A percentile compares a stretch with the other conserved stretches of the same genome.
These are phyloP conservation scores for Rhineura floridana DNA, from an alignment of 2,113 vertebrate genomes.

Conservation along the genomic window DNA sequence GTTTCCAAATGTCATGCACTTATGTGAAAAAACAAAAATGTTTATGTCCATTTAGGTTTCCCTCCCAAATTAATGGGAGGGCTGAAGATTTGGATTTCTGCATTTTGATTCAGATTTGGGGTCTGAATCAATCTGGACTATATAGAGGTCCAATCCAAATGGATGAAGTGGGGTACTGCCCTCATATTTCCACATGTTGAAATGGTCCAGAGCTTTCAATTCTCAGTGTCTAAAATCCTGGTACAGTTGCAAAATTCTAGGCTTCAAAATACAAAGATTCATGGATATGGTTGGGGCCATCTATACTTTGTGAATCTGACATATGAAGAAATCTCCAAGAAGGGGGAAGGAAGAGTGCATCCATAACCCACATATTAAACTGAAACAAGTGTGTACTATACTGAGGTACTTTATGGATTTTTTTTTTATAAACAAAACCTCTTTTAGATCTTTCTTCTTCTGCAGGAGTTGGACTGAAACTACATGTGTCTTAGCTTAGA, in stretches of 20 bases:
- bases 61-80: too few species aligned
- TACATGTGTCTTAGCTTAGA: conserved; percentile 69
- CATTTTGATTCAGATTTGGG: too few species aligned
- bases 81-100: too few species aligned
- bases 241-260: conserved; percentile 59
- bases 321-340: conserved; percentile 35
- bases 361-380: conserved; percentile 54
- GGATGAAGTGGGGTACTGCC: too few species aligned
- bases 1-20: too few species aligned
- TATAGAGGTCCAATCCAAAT: too few species aligned
- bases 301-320: not conserved
- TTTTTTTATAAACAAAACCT: conserved; percentile 14
- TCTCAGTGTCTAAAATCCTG: conserved; percentile 53
- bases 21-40: too few species aligned
- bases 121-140: too few species aligned
- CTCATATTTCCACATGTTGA: too few species aligned
- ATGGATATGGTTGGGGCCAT: conserved; percentile 27
- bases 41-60: too few species aligned
- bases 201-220: not conserved
- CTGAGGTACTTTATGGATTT: conserved; percentile 47
- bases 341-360: conserved; percentile 8
- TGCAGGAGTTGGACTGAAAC: conserved; percentile 68
- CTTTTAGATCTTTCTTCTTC: conserved; percentile 66
- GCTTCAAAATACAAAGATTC: conserved; percentile 57
- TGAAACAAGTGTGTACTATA: conserved; percentile 42